Conservation (phyloP, 2,797 vertebrate species). For the Cyprinodon diabolis region DNA sequence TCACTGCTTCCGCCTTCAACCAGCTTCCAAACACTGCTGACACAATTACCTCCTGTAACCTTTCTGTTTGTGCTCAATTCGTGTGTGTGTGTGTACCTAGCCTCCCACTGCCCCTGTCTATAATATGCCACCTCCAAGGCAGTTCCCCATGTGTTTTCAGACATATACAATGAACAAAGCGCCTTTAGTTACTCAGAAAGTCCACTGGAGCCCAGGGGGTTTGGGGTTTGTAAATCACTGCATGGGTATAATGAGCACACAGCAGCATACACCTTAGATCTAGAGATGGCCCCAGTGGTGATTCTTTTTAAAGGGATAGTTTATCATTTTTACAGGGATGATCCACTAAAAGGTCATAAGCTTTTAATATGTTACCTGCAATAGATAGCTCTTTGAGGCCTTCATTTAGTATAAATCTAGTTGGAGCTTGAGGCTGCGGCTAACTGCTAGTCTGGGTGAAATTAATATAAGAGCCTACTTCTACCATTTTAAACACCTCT, state of each 20-base stretch:
- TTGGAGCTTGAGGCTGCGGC: not conserved
- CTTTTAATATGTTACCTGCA: not conserved
- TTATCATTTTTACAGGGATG: not conserved
- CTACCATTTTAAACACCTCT: not conserved
- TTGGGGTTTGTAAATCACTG: slow-evolving; percentile 62
- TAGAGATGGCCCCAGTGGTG: slow-evolving; percentile 30
- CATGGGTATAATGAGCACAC: slow-evolving; percentile 49
- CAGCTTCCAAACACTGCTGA: slow-evolving; percentile 62
- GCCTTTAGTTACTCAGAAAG: slow-evolving; percentile 58
- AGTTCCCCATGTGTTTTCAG: slow-evolving; percentile 56
- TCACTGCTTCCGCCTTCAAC: slow-evolving; percentile 23
- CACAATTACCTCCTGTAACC: slow-evolving; percentile 72
- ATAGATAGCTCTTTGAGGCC: not conserved
- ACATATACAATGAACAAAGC: slow-evolving; percentile 68
- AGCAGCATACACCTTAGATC: slow-evolving; percentile 46
- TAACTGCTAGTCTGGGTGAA: not conserved
- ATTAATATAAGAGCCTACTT: not conserved
- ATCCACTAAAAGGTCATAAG: not conserved
- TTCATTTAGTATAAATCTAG: not conserved
- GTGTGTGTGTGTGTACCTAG: slow-evolving; percentile 46
- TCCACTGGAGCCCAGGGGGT: slow-evolving; percentile 46
- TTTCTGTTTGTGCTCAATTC: slow-evolving; percentile 44
- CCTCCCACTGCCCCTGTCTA: slow-evolving; percentile 67
- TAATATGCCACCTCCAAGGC: slow-evolving; percentile 69
- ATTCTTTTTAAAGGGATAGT: slow-evolving; percentile 27